A percentile compares a stretch with the other conserved stretches of the same genome.
These are phyloP conservation scores for Sceloporus undulatus DNA, from an alignment of 2,113 vertebrate species.

Conservation along the genomic window DNA sequence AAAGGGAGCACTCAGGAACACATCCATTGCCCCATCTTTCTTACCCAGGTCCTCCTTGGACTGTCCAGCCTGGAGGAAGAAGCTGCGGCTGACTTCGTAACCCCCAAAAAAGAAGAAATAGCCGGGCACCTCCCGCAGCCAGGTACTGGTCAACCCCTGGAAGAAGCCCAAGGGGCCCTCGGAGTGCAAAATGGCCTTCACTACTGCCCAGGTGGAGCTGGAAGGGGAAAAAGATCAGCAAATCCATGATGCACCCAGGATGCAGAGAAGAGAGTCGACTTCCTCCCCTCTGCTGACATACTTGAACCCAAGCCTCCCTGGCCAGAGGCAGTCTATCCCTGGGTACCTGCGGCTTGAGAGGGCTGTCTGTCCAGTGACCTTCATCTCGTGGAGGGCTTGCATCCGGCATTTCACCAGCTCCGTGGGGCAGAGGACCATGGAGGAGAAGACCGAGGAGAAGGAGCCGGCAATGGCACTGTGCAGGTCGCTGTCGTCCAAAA, in stretches of 20 bases:
- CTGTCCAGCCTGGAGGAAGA: conserved; percentile 57
- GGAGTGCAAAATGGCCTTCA: conserved; percentile 47
- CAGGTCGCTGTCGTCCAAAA: conserved; percentile 49
- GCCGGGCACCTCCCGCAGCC: conserved; percentile 68
- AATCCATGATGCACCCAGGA: too few species aligned
- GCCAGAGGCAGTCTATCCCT: too few species aligned
- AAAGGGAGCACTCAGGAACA: too few species aligned
- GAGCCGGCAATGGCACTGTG: conserved; percentile 56
- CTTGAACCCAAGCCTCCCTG: too few species aligned
- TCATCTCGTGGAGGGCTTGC: conserved; percentile 64
- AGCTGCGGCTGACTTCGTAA: conserved; percentile 60
- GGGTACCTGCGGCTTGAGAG: conserved; percentile 47
- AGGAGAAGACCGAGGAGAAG: conserved; percentile 64
- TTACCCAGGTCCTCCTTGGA: conserved; percentile 53
- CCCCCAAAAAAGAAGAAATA: conserved; percentile 74
- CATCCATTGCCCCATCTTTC: neutral
- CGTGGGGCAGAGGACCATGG: conserved; percentile 61
- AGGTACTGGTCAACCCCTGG: conserved; percentile 69
- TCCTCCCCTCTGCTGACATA: too few species aligned
- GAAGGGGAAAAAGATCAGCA: neutral
- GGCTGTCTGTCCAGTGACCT: conserved; percentile 48
- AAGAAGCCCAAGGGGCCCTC: conserved; percentile 64
- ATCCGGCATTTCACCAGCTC: conserved; percentile 70
- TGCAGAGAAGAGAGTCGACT: too few species aligned
- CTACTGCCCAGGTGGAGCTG: conserved; percentile 67